Conservation (phyloP, 2,888 invertebrate species). For the Hipparchia sbordonii region DNA sequence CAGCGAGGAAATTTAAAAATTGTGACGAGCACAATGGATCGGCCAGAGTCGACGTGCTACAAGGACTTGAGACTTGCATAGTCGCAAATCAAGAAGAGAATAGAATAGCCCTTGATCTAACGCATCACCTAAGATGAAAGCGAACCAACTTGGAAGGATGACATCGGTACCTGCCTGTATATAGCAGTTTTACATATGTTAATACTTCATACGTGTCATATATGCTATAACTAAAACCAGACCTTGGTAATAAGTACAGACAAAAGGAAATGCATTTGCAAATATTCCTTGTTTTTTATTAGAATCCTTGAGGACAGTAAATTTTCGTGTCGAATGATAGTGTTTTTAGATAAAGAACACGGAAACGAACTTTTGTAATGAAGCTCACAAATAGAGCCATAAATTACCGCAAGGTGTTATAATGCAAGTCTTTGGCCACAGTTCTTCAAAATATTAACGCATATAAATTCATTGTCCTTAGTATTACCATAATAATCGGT, state of each 20-base stretch:
- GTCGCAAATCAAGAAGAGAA: too few species aligned
- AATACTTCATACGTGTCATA: too few species aligned
- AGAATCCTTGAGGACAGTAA: conserved; percentile 54
- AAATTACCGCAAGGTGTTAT: conserved; percentile 80
- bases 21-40: too few species aligned
- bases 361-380: conserved; percentile 79
- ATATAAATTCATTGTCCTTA: conserved; percentile 67
- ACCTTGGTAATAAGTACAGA: not conserved
- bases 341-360: conserved; percentile 72
- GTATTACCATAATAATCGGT: conserved; percentile 78
- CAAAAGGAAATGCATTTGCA: not conserved
- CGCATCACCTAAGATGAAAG: not conserved
- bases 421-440: conserved; percentile 71
- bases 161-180: too few species aligned
- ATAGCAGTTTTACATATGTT: too few species aligned
- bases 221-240: not conserved
- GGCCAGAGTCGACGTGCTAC: too few species aligned
- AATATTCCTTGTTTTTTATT: conserved; percentile 24
- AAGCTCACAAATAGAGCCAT: conserved; percentile 70
- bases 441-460: conserved; percentile 73
- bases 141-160: too few species aligned
- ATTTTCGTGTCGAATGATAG: conserved; percentile 72
- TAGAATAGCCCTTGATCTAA: too few species aligned
- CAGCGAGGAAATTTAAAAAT: too few species aligned
- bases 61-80: too few species aligned